Evolutionary conservation across 2,797 vertebrate genomes (phyloP).

Genomic region (Sternotherus odoratus): DNA sequence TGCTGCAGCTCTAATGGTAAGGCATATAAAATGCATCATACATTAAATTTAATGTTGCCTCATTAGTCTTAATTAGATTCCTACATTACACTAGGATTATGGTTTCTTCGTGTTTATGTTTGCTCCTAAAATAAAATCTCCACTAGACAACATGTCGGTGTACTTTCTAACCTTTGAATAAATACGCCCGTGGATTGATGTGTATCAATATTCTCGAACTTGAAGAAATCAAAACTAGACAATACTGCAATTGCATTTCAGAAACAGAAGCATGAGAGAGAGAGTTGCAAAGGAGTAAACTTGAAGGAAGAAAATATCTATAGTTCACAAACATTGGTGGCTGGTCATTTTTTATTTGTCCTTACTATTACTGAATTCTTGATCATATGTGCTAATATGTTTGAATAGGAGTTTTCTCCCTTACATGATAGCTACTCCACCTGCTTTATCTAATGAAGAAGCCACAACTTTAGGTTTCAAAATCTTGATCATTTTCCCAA

Average conservation of each 20-base stretch:
- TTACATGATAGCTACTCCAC: background rate
- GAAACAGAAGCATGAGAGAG: background rate
- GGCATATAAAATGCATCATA: constrained; percentile 83
- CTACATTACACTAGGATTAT: constrained; percentile 80
- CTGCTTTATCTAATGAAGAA: constrained; percentile 3
- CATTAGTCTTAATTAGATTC: constrained; percentile 87
- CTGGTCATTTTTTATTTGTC: background rate
- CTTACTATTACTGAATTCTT: background rate
- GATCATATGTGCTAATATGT: background rate
- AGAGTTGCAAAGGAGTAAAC: constrained; percentile 7
- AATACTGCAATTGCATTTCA: background rate
- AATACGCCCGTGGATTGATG: constrained; percentile 57
- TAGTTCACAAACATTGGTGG: background rate
- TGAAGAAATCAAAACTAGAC: constrained; percentile 23
- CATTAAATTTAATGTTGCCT: constrained; percentile 87
- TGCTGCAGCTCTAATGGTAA: constrained; percentile 80
- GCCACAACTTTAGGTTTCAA: background rate
- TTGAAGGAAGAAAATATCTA: background rate
- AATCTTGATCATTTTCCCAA: background rate
- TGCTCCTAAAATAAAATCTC: constrained; percentile 77
- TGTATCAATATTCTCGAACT: constrained; percentile 27
- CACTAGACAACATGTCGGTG: constrained; percentile 66
- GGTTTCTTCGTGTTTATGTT: constrained; percentile 80
- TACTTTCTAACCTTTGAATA: constrained; percentile 73
- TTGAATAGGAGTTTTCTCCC: background rate